These are phyloP conservation scores for Rhorus exstirpatorius DNA, from an alignment of 2,888 invertebrate genomes.

Conservation along the genomic window DNA sequence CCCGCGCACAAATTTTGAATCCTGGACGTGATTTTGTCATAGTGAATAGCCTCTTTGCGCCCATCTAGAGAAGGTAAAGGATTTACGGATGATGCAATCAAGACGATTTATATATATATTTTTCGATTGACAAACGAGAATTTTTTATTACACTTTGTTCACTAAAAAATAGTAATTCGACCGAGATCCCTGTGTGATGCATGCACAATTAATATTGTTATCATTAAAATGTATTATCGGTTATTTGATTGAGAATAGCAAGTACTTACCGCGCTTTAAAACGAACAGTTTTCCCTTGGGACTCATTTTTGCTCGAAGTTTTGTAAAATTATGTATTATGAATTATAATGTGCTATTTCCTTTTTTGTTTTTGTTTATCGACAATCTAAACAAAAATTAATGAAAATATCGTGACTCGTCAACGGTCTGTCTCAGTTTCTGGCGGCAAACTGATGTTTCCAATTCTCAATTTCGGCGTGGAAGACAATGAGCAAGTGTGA, in stretches of 20 bases:
- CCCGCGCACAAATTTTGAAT: constrained; percentile 98
- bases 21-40: constrained; percentile 99
- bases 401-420: background rate
- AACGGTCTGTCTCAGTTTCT: constrained; percentile 12
- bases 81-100: too few relatives aligned
- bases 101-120: too few relatives aligned
- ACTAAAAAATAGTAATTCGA: too few relatives aligned
- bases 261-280: constrained; percentile 85
- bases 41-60: constrained; percentile 95
- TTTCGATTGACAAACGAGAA: too few relatives aligned
- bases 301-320: constrained; percentile 22
- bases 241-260: background rate
- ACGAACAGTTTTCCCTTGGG: constrained; percentile 86
- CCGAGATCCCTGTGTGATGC: too few relatives aligned
- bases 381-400: background rate
- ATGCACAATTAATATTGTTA: background rate
- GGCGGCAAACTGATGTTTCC: constrained; percentile 9
- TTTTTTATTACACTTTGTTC: too few relatives aligned
- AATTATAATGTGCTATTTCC: constrained; percentile 1
- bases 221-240: background rate
- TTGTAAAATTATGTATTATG: background rate
- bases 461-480: too few relatives aligned
- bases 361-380: background rate
- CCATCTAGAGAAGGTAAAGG: constrained; percentile 91
- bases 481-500: too few relatives aligned